Conservation (phyloP, 2,113 vertebrate species). For the Oreochromis aureus region DNA sequence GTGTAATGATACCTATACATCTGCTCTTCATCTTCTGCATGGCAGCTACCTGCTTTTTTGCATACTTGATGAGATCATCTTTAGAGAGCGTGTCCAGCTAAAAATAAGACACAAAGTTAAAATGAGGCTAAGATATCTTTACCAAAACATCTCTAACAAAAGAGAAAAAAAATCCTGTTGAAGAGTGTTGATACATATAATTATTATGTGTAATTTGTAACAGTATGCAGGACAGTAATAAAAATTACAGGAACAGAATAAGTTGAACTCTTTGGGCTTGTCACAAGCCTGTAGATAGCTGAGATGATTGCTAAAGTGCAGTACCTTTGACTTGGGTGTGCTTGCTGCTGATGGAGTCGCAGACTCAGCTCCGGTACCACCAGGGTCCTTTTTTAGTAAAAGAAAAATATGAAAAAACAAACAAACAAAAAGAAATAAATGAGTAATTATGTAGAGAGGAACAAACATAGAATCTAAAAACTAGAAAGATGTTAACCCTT, state of each 20-base stretch:
- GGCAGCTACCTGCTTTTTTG: conserved; percentile 89
- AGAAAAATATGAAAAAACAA: too few species aligned
- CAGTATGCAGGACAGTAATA: neutral
- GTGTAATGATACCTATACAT: conserved; percentile 77
- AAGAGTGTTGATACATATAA: neutral
- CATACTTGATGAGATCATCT: conserved; percentile 97
- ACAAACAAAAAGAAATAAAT: neutral
- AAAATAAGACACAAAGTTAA: neutral
- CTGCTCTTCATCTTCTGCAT: conserved; percentile 88
- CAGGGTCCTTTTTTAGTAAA: conserved; percentile 36
- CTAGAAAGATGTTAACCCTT: neutral
- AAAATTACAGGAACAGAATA: neutral
- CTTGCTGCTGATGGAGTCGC: conserved; percentile 42
- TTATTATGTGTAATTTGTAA: neutral
- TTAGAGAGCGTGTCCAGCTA: conserved; percentile 91
- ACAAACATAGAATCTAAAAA: neutral
- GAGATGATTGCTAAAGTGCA: neutral
- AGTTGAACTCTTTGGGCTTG: neutral
- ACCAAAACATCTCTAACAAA: neutral
- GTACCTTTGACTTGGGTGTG: conserved; percentile 63
- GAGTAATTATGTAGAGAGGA: neutral
- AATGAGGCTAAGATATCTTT: neutral
- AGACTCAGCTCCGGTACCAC: conserved; percentile 17
- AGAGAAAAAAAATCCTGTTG: neutral
- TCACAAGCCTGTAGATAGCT: neutral